Percentiles rank a stretch among this genome's conserved stretches.
These are phyloP conservation scores for Ciconia nigra DNA, from an alignment of 2,797 vertebrate genomes.

Conservation along the genomic window DNA sequence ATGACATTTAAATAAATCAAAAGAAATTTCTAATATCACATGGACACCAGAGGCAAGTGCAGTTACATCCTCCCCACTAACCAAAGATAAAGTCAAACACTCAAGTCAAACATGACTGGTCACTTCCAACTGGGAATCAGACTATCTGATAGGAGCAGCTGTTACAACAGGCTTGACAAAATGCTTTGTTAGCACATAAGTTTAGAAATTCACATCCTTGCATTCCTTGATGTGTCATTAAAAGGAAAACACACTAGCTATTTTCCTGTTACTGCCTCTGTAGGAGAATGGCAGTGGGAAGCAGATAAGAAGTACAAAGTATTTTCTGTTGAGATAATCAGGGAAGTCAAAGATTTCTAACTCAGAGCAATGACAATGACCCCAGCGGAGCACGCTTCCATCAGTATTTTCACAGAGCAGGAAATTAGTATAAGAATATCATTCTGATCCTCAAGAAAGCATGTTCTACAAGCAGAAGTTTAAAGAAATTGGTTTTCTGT, in stretches of 20 bases:
- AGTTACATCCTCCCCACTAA: background rate
- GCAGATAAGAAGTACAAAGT: conserved; percentile 64
- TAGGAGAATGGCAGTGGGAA: conserved; percentile 38
- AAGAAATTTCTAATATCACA: conserved; percentile 17
- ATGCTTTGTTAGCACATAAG: conserved; percentile 31
- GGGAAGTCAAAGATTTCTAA: conserved; percentile 26
- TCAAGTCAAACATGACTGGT: conserved; percentile 15
- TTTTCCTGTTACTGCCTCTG: conserved; percentile 40
- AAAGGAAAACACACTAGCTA: conserved; percentile 11
- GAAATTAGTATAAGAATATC: background rate
- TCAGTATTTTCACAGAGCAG: background rate
- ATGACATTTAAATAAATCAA: conserved; percentile 8
- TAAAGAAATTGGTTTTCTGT: background rate
- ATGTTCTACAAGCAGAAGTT: background rate
- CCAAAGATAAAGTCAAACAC: background rate
- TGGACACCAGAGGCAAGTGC: background rate
- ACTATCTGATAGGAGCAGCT: conserved; percentile 54
- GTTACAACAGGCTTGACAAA: conserved; percentile 27
- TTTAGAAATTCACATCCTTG: conserved; percentile 69
- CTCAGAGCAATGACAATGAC: background rate
- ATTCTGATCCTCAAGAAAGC: background rate
- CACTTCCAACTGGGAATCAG: conserved; percentile 46
- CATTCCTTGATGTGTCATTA: conserved; percentile 52
- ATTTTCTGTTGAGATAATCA: conserved; percentile 12
- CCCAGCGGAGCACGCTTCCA: background rate